phyloP scores from a whole-genome alignment of 2,888 invertebrate species.

The Mantis religiosa region DNA sequence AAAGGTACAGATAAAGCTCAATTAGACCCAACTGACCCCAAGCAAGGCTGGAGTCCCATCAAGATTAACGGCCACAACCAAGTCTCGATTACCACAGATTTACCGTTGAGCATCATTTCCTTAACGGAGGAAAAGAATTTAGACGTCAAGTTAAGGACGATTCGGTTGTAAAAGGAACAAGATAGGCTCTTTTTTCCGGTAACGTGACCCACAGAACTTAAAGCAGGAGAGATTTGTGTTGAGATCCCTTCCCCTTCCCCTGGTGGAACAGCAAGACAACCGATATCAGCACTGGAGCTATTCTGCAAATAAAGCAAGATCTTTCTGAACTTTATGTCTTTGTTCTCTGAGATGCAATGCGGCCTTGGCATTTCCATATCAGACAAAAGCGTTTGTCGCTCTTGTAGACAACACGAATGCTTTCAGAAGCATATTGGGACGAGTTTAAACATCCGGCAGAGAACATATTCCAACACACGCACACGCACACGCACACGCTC shows the following conservation, averaged over 20 bases:
- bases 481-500: too few relatives aligned
- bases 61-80: too few relatives aligned
- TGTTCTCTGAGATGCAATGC: background rate
- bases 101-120: too few relatives aligned
- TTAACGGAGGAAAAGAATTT: background rate
- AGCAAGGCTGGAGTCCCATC: too few relatives aligned
- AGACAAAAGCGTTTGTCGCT: background rate
- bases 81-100: too few relatives aligned
- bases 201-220: background rate
- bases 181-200: background rate
- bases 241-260: background rate
- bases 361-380: background rate
- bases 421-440: too few relatives aligned
- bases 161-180: background rate
- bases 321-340: background rate
- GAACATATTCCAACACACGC: too few relatives aligned
- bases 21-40: too few relatives aligned
- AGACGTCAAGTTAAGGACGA: background rate
- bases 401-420: too few relatives aligned
- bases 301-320: background rate
- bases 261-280: background rate
- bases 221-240: background rate
- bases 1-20: too few relatives aligned
- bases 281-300: background rate
- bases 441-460: too few relatives aligned